These are phyloP conservation scores for Tupaia tana DNA, from an alignment of 2,113 vertebrate species.

Conservation along the genomic window DNA sequence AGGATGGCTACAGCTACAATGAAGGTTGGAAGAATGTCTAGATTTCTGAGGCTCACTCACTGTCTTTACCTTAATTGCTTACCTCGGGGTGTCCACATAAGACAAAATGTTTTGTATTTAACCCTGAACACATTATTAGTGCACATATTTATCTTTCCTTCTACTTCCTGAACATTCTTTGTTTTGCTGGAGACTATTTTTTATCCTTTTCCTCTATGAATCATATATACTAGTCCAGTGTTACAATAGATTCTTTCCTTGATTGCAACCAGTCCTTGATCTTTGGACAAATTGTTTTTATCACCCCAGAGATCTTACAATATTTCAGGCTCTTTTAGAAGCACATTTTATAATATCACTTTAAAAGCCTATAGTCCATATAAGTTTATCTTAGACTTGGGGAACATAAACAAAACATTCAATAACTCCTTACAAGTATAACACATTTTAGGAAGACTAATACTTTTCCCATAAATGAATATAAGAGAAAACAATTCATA, in stretches of 20 bases:
- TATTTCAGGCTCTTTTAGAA: neutral
- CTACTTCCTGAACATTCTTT: neutral
- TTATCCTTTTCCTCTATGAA: neutral
- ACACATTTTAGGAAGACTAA: neutral
- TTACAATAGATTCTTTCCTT: neutral
- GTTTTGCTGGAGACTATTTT: neutral
- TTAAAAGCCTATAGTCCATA: neutral
- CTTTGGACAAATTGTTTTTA: neutral
- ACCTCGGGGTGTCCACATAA: accelerated
- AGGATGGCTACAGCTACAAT: accelerated
- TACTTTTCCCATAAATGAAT: neutral
- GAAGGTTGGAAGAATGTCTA: neutral
- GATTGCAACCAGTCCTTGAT: neutral
- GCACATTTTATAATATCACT: neutral
- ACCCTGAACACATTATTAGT: too few relatives aligned
- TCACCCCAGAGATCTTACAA: neutral
- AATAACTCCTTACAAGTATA: neutral
- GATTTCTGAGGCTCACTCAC: neutral
- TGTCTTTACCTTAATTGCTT: neutral
- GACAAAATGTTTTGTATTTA: neutral
- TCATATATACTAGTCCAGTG: neutral
- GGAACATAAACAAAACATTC: neutral
- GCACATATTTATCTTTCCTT: neutral
- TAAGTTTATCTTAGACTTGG: neutral
- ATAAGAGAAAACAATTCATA: neutral